Base-by-base conservation (phyloP, 2,797 vertebrate genomes). In the Thunnus albacares region DNA sequence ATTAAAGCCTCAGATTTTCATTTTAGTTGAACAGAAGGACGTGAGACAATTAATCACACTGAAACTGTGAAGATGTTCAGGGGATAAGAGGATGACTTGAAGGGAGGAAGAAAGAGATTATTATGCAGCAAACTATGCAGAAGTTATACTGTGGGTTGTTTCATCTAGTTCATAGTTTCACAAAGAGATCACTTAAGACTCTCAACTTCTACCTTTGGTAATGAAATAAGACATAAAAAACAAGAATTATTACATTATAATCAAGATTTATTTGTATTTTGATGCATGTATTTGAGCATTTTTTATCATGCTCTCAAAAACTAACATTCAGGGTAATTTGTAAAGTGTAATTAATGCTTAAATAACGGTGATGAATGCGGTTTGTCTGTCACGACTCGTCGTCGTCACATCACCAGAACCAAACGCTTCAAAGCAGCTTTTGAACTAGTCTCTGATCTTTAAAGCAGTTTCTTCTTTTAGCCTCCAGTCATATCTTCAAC, bases 381-480 rank as follows among this genome's bases (percentile, higher is more conserved):
- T 59, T 57, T 20, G 28, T 64, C 47, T 64, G 63, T 30, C 52
- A 2, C 9, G 75, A 52, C 52, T 77, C 69, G 24, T 73, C 64
- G 2, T 6, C 30, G 18, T 55, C 79, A 43, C 75, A 66, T 49
- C 66, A 60, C 15, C 58, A 59, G 8, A 22, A 24, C 43, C 13
- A 22, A 24, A 47, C 1, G 18, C 77, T 77, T 84, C 68, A 84
- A 77, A 80, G 63, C 63, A 59, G 58, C 72, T 67, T 80, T 68
- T 76, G 57, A 83, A 59, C 72, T 75, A 33, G 3, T 26, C 69
- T 77, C 43, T 68, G 63, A 68, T 59, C 4, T 22, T 38, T 33
- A 18, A 63, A 57, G 6, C 30, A 0, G 47, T 26, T 61, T 57
- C 26, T 63, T 65, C 18, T 12, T 35, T 17, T 35, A 17, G 38